Base-by-base conservation (phyloP, 2,113 vertebrate species). In the Pholis gunnellus region DNA sequence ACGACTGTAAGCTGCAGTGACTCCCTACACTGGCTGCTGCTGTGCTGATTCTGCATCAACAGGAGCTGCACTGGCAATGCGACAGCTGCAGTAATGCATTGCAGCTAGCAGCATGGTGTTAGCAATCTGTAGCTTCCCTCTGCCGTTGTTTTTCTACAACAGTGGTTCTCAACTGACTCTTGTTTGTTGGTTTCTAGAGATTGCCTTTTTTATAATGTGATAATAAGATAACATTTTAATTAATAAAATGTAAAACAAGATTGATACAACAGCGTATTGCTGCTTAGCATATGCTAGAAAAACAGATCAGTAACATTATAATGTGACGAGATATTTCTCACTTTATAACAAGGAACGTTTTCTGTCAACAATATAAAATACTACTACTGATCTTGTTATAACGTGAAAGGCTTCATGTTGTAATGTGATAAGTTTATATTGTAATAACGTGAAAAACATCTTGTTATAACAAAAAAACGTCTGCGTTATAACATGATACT, bases 1-100 rank as follows among this genome's bases (percentile, higher is more conserved):
- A 60, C 31, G 44, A 22, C 50, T 70, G 27, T 78, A 87, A 31
- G 67, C 75, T 20, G 44, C 57, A 54, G 64, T 46, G 60, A 31
- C 52, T 85, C 50, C 75, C 38, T 68, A 54, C 57, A 17, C 15
- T 29, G 57, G 57, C 78, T 72, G 42, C 64, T 44, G 64, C 74
- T 68, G 79, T 76, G 73, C 79, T 73, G 64, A 48, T 82, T 67
- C 80, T 84, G 80, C 75, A 72, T 75, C 54, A 54, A 71, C 69
- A 42, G 79, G 83, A 83, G 75, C 89, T 88, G 90, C 88, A 71
- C 46, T 79, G 70, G 74, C 83, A 90, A 87, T 89, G 90, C 75
- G 52, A 87, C 86, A 79, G 20, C 76, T 22, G 75, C 81, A 84
- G 61, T 80, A 38, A 87, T 75, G 81, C 83, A 81, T 80, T 83